Evolutionary conservation across 2,888 invertebrate genomes (phyloP).

Genomic region (Linyphia triangularis): DNA sequence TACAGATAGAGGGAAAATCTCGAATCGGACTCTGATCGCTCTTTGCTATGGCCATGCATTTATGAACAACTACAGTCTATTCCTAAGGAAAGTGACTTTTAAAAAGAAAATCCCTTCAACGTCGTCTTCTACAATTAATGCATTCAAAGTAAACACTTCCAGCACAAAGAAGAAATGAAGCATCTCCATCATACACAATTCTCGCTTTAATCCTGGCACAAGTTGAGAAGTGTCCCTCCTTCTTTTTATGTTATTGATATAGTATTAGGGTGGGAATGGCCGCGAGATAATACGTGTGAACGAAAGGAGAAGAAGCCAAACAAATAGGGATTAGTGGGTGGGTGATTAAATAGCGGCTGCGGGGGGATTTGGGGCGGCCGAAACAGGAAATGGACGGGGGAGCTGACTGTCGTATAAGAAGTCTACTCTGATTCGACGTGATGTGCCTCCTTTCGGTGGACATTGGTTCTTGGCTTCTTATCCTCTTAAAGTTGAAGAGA

Average conservation of each 20-base stretch:
- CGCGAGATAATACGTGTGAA: slow-evolving; percentile 64
- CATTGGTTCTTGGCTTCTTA: slow-evolving; percentile 50
- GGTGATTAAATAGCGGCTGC: slow-evolving; percentile 64
- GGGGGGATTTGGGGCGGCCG: slow-evolving; percentile 34
- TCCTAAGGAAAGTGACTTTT: no score
- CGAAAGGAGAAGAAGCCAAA: slow-evolving; percentile 43
- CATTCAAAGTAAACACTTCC: neutral
- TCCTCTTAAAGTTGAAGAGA: neutral
- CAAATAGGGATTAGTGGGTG: slow-evolving; percentile 71
- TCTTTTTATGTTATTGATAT: slow-evolving; percentile 51
- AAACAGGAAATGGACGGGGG: slow-evolving; percentile 65
- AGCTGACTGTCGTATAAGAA: slow-evolving; percentile 59
- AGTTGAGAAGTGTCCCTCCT: slow-evolving; percentile 13
- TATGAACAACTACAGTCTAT: neutral
- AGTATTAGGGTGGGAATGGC: slow-evolving; percentile 46
- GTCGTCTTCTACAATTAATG: neutral
- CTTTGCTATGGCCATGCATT: no score
- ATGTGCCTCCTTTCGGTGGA: slow-evolving; percentile 32
- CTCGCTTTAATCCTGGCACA: slow-evolving; percentile 13
- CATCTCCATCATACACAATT: slow-evolving; percentile 13
- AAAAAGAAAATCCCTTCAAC: neutral
- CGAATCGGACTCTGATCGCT: no score
- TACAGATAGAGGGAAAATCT: no score
- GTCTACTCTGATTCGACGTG: slow-evolving; percentile 56
- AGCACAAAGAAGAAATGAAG: neutral